Evolutionary conservation across 2,888 invertebrate species (phyloP).

Genomic region (Mechanitis messenoides): DNA sequence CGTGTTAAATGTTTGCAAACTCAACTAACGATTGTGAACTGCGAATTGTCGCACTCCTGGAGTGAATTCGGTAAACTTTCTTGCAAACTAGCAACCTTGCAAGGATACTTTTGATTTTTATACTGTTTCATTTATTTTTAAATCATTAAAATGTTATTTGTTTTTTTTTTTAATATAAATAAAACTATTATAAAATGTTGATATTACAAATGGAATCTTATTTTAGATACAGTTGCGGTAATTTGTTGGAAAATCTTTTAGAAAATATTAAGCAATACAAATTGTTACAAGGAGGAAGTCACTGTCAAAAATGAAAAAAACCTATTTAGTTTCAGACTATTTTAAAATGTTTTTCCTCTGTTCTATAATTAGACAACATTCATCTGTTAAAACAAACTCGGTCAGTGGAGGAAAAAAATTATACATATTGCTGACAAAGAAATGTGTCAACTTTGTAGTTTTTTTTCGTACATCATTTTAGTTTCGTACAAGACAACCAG

Average conservation of each 20-base stretch:
- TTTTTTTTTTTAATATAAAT: too few relatives aligned
- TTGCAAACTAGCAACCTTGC: slow-evolving; percentile 13
- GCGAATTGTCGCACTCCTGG: slow-evolving; percentile 21
- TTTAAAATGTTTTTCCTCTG: slow-evolving; percentile 31
- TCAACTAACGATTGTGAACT: slow-evolving; percentile 48
- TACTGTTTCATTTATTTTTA: not conserved
- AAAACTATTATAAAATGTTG: too few relatives aligned
- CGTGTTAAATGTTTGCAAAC: slow-evolving; percentile 54
- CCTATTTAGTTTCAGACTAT: slow-evolving; percentile 11
- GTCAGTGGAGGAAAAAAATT: slow-evolving; percentile 35
- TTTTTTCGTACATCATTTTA: slow-evolving; percentile 30
- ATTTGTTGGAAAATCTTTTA: too few relatives aligned
- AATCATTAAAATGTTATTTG: too few relatives aligned
- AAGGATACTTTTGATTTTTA: not conserved
- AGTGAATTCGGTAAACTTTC: slow-evolving; percentile 28
- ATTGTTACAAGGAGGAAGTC: too few relatives aligned
- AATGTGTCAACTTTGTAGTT: slow-evolving; percentile 36
- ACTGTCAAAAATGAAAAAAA: too few relatives aligned
- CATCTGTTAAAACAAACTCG: slow-evolving; percentile 43
- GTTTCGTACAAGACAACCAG: not conserved
- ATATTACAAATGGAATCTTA: too few relatives aligned
- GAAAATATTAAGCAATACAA: too few relatives aligned
- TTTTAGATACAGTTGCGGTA: too few relatives aligned
- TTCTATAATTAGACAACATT: slow-evolving; percentile 32
- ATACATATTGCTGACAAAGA: slow-evolving; percentile 42